phyloP scores from a whole-genome alignment of 2,888 invertebrate species.

The Phoenoteleia sp. region DNA sequence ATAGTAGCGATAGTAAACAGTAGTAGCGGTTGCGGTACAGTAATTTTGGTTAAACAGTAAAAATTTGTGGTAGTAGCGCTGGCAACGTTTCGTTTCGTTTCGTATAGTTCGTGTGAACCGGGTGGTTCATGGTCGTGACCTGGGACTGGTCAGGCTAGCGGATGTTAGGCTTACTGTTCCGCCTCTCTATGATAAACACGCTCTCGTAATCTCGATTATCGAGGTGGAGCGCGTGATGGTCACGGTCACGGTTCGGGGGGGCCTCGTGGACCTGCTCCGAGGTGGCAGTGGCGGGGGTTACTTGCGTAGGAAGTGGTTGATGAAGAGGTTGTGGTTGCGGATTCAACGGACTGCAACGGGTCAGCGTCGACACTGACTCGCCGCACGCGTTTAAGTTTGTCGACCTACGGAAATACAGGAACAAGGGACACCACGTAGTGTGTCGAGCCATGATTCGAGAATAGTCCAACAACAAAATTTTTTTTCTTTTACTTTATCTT shows the following conservation, averaged over 20 bases:
- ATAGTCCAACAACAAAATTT: constrained; percentile 68
- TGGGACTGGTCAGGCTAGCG: constrained; percentile 83
- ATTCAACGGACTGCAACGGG: constrained; percentile 87
- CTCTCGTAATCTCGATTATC: constrained; percentile 91
- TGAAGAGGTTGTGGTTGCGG: constrained; percentile 86
- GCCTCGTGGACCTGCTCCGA: constrained; percentile 86
- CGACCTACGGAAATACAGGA: constrained; percentile 86
- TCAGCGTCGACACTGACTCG: constrained; percentile 87
- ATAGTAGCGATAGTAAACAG: constrained; percentile 78
- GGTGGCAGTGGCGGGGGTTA: constrained; percentile 86
- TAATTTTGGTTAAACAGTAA: constrained; percentile 73
- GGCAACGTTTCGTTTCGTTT: constrained; percentile 78
- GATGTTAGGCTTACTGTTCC: constrained; percentile 87
- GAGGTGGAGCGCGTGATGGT: constrained; percentile 86
- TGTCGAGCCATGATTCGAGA: constrained; percentile 76
- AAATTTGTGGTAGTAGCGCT: constrained; percentile 76
- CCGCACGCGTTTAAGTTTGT: constrained; percentile 87
- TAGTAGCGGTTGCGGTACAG: constrained; percentile 74
- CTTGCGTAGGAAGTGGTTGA: constrained; percentile 86
- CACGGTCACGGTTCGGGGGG: constrained; percentile 86
- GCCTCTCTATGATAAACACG: constrained; percentile 90
- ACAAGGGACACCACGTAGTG: constrained; percentile 84
- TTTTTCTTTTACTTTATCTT: constrained; percentile 74
- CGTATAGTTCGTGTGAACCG: constrained; percentile 72
- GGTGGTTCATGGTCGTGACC: constrained; percentile 76